These are phyloP conservation scores for Aporophyla nigra DNA, from an alignment of 2,888 invertebrate species.

Conservation along the genomic window DNA sequence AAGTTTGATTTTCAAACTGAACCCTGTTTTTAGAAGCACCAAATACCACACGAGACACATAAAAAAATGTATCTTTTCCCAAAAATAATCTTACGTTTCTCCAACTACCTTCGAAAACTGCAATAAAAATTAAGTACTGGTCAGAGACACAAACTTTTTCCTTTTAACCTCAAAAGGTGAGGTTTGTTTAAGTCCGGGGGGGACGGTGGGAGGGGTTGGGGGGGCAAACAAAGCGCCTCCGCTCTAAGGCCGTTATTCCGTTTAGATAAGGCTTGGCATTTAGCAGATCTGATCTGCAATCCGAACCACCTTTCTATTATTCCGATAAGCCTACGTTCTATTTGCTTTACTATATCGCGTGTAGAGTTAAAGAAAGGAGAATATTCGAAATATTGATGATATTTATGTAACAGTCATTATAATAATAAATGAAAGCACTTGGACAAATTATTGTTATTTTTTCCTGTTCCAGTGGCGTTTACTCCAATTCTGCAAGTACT, in stretches of 20 bases:
- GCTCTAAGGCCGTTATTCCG: conserved; percentile 13
- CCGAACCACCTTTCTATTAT: conserved; percentile 19
- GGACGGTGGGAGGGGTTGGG: not conserved
- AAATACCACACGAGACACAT: not conserved
- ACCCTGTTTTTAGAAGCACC: not conserved
- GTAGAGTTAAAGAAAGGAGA: not conserved
- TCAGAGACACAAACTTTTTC: conserved; percentile 22
- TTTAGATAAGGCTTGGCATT: conserved; percentile 59
- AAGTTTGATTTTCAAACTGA: too few relatives aligned
- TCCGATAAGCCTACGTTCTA: conserved; percentile 22
- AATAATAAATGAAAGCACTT: not conserved
- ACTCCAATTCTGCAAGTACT: not conserved
- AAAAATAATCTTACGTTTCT: conserved; percentile 1
- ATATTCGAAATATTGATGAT: not conserved
- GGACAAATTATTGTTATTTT: not conserved
- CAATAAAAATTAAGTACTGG: conserved; percentile 40
- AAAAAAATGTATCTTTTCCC: not conserved
- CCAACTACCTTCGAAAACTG: conserved; percentile 2
- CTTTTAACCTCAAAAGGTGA: conserved; percentile 11
- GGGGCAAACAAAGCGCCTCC: conserved; percentile 39
- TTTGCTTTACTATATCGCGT: conserved; percentile 31
- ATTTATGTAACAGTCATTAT: not conserved
- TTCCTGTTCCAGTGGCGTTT: not conserved
- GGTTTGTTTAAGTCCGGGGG: conserved; percentile 20
- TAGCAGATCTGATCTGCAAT: conserved; percentile 49